Evolutionary conservation across 2,888 invertebrate species (phyloP), one percentile per base, ranked within the genome.

Genomic region (Cartodere bifasciata): DNA sequence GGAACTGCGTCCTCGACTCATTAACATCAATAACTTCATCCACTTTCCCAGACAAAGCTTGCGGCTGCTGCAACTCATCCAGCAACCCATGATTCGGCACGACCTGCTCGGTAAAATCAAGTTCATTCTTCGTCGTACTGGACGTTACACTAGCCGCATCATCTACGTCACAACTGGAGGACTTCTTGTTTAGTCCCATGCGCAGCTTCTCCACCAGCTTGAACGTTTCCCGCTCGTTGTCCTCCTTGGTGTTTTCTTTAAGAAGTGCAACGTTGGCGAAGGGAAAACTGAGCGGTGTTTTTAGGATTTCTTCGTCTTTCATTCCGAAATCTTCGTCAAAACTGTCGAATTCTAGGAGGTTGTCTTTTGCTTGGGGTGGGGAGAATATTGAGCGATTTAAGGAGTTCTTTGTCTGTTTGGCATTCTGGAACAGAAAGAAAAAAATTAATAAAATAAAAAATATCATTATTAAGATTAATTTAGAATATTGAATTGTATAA

Each of bases 131-230:
- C 32, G 47, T 53, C 21, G 50, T 72, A 32, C 67, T 68, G 21
- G 52, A 52, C 2, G 48, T 42, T n/a, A 51, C 44, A 33, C 52
- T 53, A 6, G 48, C 45, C 5, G 48, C 42, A 36, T 60, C 60
- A 25, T 59, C 58, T 3, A 50, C 46, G 28, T 60, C 60, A 28
- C 51, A 51, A 27, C 51, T 48, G 4, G 49, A 66, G 11, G 73
- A 69, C 55, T 77, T 80, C 50, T 79, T 77, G 16, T 67, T 69
- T 46, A 81, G 63, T 49, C 76, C 75, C 68, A 77, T 70, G 28
- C 87, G 67, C 11, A 90, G 61, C 49, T 88, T 84, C 50, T 87
- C 84, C 3, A 90, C 82, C 15, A 90, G 64, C 60, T 85, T 79
- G 36, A 83, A 62, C 1, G 88, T 88, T 53, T 85, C 87, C 38